These are phyloP conservation scores for Hirtodrosophila cameraria DNA, from an alignment of 2,888 invertebrate species.

Conservation along the genomic window DNA sequence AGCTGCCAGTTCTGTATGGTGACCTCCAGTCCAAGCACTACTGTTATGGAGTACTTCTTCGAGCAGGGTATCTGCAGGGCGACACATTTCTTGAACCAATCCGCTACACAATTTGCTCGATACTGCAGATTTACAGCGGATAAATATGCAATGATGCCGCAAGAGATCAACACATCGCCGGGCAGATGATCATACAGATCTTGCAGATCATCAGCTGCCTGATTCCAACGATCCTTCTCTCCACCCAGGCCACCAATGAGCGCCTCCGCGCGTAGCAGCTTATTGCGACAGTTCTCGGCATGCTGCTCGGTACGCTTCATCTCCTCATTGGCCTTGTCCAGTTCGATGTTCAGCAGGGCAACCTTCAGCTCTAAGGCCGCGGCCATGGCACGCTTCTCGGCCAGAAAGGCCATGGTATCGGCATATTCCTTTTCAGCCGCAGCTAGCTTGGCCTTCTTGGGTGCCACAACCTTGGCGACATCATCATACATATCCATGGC, in stretches of 20 bases:
- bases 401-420: constrained; percentile 92
- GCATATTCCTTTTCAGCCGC: constrained; percentile 92
- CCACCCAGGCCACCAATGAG: constrained; percentile 94
- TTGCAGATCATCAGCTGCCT: constrained; percentile 90
- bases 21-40: constrained; percentile 92
- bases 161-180: constrained; percentile 95
- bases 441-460: constrained; percentile 93
- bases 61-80: constrained; percentile 91
- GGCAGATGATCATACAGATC: constrained; percentile 91
- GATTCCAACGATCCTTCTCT: constrained; percentile 93
- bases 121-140: constrained; percentile 92
- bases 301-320: constrained; percentile 91
- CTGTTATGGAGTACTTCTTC: constrained; percentile 88
- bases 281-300: constrained; percentile 92
- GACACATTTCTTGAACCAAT: constrained; percentile 90
- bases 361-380: constrained; percentile 90
- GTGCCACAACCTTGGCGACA: constrained; percentile 92
- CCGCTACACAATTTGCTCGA: constrained; percentile 86
- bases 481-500: constrained; percentile 97
- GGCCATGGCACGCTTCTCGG: constrained; percentile 92
- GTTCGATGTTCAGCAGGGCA: constrained; percentile 88
- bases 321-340: constrained; percentile 90
- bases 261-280: constrained; percentile 93
- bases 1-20: constrained; percentile 91
- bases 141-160: constrained; percentile 95